phyloP scores from a whole-genome alignment of 2,797 vertebrate species.

The Myripristis jacobus region DNA sequence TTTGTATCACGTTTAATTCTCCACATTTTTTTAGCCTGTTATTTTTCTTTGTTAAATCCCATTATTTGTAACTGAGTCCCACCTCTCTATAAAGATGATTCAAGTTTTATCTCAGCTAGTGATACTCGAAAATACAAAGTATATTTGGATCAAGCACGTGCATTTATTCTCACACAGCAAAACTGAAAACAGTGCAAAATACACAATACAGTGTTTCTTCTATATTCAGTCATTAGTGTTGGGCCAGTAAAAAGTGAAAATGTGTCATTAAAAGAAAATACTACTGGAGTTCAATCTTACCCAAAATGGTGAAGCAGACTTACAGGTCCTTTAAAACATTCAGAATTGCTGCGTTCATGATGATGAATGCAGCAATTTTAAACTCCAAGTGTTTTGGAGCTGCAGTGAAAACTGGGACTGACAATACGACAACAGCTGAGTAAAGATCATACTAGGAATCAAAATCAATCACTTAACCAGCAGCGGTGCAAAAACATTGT shows the following conservation, averaged over 20 bases:
- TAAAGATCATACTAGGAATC: background rate
- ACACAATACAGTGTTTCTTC: slow-evolving; percentile 42
- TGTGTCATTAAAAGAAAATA: slow-evolving; percentile 13
- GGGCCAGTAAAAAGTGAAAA: background rate
- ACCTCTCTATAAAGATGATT: no score
- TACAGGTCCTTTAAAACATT: no score
- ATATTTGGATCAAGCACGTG: slow-evolving; percentile 14
- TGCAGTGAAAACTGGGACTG: background rate
- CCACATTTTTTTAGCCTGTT: no score
- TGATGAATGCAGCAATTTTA: no score
- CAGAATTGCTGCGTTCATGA: no score
- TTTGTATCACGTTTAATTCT: no score
- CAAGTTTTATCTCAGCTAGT: background rate
- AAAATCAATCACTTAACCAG: background rate
- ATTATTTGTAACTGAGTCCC: no score
- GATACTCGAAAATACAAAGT: background rate
- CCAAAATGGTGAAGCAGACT: background rate
- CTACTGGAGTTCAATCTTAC: background rate
- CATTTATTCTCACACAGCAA: slow-evolving; percentile 56
- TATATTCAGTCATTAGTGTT: background rate
- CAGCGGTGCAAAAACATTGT: background rate
- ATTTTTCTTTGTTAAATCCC: no score
- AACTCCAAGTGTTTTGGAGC: background rate
- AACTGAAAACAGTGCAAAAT: slow-evolving; percentile 12
- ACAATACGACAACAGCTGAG: background rate